Percentiles rank a stretch among this genome's conserved stretches.
phyloP scores from a whole-genome alignment of 2,797 vertebrate genomes.

The Fundulus diaphanus region DNA sequence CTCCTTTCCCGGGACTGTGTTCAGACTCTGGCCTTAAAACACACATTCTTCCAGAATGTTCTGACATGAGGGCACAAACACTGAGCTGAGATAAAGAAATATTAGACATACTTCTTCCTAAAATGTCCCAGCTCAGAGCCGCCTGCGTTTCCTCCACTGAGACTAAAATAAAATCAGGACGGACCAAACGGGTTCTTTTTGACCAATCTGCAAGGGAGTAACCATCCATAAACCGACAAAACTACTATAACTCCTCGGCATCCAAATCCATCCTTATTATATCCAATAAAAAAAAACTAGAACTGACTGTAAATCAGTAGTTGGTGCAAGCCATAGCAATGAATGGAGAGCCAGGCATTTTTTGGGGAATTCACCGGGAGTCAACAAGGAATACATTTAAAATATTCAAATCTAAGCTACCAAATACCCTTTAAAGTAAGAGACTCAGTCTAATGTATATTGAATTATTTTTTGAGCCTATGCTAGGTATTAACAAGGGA shows the following conservation, averaged over 20 bases:
- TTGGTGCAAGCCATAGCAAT: background rate
- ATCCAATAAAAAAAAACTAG: background rate
- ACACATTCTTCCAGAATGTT: constrained; percentile 44
- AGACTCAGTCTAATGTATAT: background rate
- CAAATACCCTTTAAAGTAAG: background rate
- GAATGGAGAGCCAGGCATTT: background rate
- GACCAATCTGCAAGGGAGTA: constrained; percentile 19
- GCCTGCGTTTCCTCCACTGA: constrained; percentile 39
- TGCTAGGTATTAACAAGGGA: background rate
- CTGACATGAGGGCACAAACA: constrained; percentile 35
- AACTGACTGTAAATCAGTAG: background rate
- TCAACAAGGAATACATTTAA: background rate
- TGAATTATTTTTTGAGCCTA: background rate
- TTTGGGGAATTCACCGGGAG: background rate
- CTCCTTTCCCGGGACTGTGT: constrained; percentile 11
- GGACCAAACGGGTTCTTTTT: constrained; percentile 24
- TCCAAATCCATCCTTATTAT: constrained; percentile 7
- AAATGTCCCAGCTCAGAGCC: constrained; percentile 63
- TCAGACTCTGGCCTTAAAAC: constrained; percentile 30
- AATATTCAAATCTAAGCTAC: background rate
- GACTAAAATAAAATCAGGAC: constrained; percentile 60
- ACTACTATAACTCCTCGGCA: constrained; percentile 4
- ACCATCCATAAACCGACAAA: constrained; percentile 23
- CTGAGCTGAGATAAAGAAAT: constrained; percentile 18
- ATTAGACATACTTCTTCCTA: constrained; percentile 69